These are phyloP conservation scores for Diorhabda sublineata DNA, from an alignment of 1,140 invertebrate genomes.

Conservation along the genomic window DNA sequence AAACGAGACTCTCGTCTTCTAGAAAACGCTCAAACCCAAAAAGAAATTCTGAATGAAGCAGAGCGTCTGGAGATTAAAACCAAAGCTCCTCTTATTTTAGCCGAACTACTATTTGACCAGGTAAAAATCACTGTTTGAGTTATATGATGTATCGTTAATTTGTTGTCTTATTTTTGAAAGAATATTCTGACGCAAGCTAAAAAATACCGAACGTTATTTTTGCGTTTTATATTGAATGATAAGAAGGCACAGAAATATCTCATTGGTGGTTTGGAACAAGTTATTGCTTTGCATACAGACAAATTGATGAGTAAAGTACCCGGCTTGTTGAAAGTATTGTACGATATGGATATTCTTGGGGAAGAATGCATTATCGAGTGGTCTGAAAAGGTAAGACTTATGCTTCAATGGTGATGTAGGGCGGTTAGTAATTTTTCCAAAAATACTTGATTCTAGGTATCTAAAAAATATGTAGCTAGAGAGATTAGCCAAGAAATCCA, in stretches of 20 bases:
- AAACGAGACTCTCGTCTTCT: conserved; percentile 62
- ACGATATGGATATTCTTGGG: conserved; percentile 92
- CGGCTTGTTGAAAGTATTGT: conserved; percentile 88
- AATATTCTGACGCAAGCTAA: conserved; percentile 35
- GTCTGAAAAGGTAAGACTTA: conserved; percentile 71
- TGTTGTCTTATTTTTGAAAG: conserved; percentile 7
- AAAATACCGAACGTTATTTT: conserved; percentile 62
- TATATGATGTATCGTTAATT: not conserved
- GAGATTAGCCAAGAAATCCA: conserved; percentile 91
- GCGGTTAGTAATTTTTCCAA: no score
- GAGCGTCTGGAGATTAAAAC: conserved; percentile 93
- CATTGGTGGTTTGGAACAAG: conserved; percentile 91
- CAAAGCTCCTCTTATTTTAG: conserved; percentile 89
- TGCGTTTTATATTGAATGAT: conserved; percentile 87
- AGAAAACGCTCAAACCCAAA: conserved; percentile 60
- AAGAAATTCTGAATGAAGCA: conserved; percentile 88
- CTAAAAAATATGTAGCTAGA: conserved; percentile 90
- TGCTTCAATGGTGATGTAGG: no score
- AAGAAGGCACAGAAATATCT: conserved; percentile 91
- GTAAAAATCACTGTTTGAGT: conserved; percentile 59
- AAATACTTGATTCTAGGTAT: conserved; percentile 44
- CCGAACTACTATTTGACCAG: conserved; percentile 84
- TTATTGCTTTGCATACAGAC: conserved; percentile 79
- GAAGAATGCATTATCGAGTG: conserved; percentile 93
- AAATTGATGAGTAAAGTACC: conserved; percentile 82